Conservation (phyloP, 2,797 vertebrate genomes). For the Trichosurus vulpecula region DNA sequence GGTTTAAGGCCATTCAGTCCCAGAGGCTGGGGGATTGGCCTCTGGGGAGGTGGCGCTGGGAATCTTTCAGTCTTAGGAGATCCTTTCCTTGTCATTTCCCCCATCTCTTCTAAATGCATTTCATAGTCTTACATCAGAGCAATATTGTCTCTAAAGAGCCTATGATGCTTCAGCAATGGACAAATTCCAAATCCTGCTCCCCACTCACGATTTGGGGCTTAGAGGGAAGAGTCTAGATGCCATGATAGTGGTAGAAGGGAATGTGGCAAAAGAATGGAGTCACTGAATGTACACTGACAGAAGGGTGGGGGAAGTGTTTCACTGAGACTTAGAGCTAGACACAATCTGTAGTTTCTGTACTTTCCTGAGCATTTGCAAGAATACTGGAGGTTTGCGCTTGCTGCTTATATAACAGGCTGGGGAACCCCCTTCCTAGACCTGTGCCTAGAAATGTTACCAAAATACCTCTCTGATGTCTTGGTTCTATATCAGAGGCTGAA, state of each 20-base stretch:
- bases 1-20: background rate
- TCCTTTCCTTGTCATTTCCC: background rate
- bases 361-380: background rate
- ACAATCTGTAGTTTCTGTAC: background rate
- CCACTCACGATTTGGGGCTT: background rate
- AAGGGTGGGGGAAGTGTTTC: background rate
- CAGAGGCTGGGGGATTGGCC: background rate
- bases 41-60: background rate
- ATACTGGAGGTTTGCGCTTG: too few relatives aligned
- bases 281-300: background rate
- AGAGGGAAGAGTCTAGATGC: background rate
- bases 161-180: background rate
- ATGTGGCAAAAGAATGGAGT: background rate
- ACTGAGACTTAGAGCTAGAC: background rate
- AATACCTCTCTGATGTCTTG: background rate
- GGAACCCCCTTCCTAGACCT: background rate
- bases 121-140: background rate
- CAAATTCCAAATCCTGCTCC: constrained; percentile 9
- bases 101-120: constrained; percentile 13
- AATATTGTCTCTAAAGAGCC: constrained; percentile 20
- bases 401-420: background rate
- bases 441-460: background rate
- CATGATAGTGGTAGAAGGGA: background rate
- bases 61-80: background rate
- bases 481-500: background rate